Conservation (phyloP, 2,888 invertebrate species). For the Andrena bicolor region DNA sequence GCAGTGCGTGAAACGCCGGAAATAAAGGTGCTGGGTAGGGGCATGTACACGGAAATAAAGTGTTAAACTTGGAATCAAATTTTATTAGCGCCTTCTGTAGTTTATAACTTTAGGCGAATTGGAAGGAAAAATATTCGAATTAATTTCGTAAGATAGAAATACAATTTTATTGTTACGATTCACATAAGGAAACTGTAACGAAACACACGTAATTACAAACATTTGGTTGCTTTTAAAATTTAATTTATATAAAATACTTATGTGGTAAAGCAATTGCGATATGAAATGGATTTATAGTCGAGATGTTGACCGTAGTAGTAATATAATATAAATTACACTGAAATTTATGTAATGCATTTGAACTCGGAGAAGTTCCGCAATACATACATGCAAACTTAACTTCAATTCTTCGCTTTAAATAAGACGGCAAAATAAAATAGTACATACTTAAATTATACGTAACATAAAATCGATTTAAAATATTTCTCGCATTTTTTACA, state of each 20-base stretch:
- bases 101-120: background rate
- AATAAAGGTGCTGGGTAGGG: conserved; percentile 13
- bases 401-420: background rate
- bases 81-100: background rate
- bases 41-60: conserved; percentile 39
- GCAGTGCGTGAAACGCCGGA: conserved; percentile 42
- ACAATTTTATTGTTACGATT: conserved; percentile 58
- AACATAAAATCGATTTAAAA: conserved; percentile 27
- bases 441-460: conserved; percentile 27
- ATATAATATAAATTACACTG: conserved; percentile 3
- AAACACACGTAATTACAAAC: conserved; percentile 32
- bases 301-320: background rate
- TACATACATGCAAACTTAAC: background rate
- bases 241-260: conserved; percentile 2
- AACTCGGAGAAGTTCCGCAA: too few species aligned
- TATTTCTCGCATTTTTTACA: background rate
- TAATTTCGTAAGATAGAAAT: conserved; percentile 24
- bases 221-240: background rate
- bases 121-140: background rate
- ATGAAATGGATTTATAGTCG: conserved; percentile 4
- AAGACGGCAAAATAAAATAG: conserved; percentile 18
- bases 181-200: conserved; percentile 43
- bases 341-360: too few species aligned
- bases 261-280: conserved; percentile 11
- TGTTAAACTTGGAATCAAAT: background rate